Conservation (phyloP, 2,113 vertebrate species). For the Ptilonorhynchus violaceus region DNA sequence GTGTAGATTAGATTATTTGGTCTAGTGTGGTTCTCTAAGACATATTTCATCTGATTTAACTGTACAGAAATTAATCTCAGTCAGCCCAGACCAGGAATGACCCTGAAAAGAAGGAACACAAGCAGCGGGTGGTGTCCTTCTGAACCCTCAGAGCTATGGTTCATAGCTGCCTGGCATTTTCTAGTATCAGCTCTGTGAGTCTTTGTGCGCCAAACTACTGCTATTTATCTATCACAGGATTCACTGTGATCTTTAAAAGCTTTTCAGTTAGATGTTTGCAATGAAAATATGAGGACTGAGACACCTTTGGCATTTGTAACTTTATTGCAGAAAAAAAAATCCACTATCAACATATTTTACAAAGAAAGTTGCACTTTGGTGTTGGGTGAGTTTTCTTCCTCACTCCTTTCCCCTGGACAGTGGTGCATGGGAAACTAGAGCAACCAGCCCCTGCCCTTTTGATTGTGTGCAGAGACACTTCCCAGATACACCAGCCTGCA, state of each 20-base stretch:
- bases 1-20: not conserved
- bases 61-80: not conserved
- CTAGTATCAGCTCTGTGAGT: not conserved
- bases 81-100: not conserved
- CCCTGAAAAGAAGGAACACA: slow-evolving; percentile 16
- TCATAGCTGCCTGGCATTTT: not conserved
- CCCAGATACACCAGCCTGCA: slow-evolving; percentile 13
- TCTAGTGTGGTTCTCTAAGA: not conserved
- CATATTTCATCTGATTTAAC: not conserved
- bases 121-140: not conserved
- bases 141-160: not conserved
- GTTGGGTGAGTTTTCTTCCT: not conserved
- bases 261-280: not conserved
- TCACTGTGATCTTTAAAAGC: not conserved
- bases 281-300: not conserved
- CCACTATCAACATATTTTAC: slow-evolving; percentile 64
- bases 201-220: not conserved
- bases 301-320: slow-evolving; percentile 29
- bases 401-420: slow-evolving; percentile 26
- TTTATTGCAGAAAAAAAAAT: slow-evolving; percentile 66
- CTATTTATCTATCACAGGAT: not conserved
- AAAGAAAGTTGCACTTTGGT: slow-evolving; percentile 66
- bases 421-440: not conserved
- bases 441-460: not conserved
- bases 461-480: not conserved